A percentile compares a stretch with the other conserved stretches of the same genome.
These are phyloP conservation scores for Zoanthus sansibaricus DNA, from an alignment of 92 coral and sea anemone species.

Conservation along the genomic window DNA sequence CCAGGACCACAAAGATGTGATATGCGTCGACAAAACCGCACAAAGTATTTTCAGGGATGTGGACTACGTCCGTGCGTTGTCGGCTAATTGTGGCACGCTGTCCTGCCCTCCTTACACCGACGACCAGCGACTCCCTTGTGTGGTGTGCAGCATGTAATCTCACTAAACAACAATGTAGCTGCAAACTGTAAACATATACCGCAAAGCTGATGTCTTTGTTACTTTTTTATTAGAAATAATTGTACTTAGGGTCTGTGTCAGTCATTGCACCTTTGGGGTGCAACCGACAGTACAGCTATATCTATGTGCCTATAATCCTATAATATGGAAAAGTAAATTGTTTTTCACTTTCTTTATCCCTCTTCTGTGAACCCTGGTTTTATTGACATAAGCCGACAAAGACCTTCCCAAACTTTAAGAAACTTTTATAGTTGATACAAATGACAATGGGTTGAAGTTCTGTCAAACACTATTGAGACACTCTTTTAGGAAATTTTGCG, in stretches of 20 bases:
- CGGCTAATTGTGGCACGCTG: conserved; percentile 74
- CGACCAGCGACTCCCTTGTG: conserved; percentile 86
- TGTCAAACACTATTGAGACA: too few species aligned
- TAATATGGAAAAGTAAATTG: not conserved
- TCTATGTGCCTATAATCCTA: not conserved
- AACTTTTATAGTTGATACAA: too few species aligned
- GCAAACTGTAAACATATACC: not conserved
- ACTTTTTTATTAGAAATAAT: not conserved
- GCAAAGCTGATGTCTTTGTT: not conserved
- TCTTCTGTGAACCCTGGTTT: too few species aligned
- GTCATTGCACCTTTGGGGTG: not conserved
- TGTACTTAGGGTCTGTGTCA: conserved; percentile 32
- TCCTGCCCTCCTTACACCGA: conserved; percentile 83
- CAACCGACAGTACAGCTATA: not conserved
- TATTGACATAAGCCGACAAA: too few species aligned
- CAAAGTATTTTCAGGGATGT: conserved; percentile 68
- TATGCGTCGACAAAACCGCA: conserved; percentile 81
- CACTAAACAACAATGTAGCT: not conserved
- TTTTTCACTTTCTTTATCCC: not conserved
- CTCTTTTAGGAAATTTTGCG: too few species aligned
- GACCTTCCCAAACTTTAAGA: too few species aligned
- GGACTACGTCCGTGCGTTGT: conserved; percentile 74
- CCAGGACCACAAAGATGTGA: conserved; percentile 76
- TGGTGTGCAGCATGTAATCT: conserved; percentile 79
- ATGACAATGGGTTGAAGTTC: too few species aligned